These are phyloP conservation scores for Leucania comma DNA, from an alignment of 2,888 invertebrate genomes.

Conservation along the genomic window DNA sequence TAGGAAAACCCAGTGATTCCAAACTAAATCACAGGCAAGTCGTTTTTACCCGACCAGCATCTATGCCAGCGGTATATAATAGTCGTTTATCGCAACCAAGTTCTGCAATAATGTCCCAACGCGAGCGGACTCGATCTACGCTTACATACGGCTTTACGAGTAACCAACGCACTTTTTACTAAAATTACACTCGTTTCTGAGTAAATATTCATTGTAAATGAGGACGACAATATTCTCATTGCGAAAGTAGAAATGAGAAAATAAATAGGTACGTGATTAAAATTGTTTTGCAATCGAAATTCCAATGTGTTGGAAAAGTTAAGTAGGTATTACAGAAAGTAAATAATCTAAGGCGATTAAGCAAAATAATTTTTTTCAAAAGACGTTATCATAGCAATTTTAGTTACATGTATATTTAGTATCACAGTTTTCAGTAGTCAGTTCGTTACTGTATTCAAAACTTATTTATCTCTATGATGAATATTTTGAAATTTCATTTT, in stretches of 20 bases:
- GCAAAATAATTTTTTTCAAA: not conserved
- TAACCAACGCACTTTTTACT: slow-evolving; percentile 54
- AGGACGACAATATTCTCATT: slow-evolving; percentile 20
- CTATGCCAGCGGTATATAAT: slow-evolving; percentile 65
- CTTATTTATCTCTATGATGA: too few relatives aligned
- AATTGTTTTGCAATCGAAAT: slow-evolving; percentile 37
- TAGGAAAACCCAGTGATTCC: slow-evolving; percentile 7
- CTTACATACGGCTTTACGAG: slow-evolving; percentile 63
- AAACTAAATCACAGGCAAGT: slow-evolving; percentile 37
- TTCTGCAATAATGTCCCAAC: slow-evolving; percentile 73
- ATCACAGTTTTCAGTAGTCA: not conserved
- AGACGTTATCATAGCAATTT: not conserved
- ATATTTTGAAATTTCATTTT: not conserved
- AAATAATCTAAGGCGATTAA: slow-evolving; percentile 35
- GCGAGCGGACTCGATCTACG: slow-evolving; percentile 64
- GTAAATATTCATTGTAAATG: slow-evolving; percentile 28
- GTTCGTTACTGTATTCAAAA: too few relatives aligned
- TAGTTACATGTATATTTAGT: too few relatives aligned
- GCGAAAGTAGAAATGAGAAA: slow-evolving; percentile 19
- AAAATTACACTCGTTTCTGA: slow-evolving; percentile 38
- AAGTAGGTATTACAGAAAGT: not conserved
- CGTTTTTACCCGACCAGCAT: slow-evolving; percentile 58
- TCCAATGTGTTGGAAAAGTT: slow-evolving; percentile 36
- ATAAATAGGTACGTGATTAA: slow-evolving; percentile 4
- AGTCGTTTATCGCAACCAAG: slow-evolving; percentile 70